Percentiles rank a stretch among this genome's conserved stretches.
Conservation (phyloP, 2,797 vertebrate genomes). For the Avahi laniger region DNA sequence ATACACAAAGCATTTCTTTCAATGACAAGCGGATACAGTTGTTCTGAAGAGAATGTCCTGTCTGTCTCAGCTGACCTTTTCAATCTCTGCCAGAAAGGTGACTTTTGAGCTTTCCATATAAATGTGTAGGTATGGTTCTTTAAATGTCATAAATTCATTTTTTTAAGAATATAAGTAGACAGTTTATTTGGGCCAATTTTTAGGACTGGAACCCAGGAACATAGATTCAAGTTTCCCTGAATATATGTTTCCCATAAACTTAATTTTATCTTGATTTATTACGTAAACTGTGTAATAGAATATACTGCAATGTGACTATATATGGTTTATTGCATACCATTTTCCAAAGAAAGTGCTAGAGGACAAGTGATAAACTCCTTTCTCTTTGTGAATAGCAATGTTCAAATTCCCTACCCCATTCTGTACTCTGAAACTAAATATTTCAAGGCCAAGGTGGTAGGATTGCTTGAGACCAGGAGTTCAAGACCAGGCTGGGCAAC, state of each 20-base stretch:
- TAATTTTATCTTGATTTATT: constrained; percentile 26
- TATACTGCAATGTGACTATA: background rate
- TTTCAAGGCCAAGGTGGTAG: background rate
- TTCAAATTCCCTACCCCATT: background rate
- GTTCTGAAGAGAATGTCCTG: background rate
- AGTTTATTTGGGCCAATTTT: background rate
- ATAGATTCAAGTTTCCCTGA: background rate
- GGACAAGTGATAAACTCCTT: background rate
- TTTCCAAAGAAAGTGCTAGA: background rate
- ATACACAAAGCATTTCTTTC: background rate
- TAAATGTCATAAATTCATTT: constrained; percentile 3
- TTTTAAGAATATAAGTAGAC: background rate
- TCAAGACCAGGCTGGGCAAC: too few relatives aligned
- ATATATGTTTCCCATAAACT: background rate
- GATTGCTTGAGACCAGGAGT: too few relatives aligned
- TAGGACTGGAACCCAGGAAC: background rate
- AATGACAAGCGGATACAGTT: background rate
- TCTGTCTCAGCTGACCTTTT: background rate
- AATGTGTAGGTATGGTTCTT: background rate
- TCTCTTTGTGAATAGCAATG: background rate
- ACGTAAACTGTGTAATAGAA: constrained; percentile 20
- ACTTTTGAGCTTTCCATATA: background rate
- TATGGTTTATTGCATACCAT: background rate
- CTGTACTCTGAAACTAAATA: background rate
- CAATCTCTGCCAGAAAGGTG: background rate